Conservation (phyloP, 2,113 vertebrate species). For the Grantiella picta region DNA sequence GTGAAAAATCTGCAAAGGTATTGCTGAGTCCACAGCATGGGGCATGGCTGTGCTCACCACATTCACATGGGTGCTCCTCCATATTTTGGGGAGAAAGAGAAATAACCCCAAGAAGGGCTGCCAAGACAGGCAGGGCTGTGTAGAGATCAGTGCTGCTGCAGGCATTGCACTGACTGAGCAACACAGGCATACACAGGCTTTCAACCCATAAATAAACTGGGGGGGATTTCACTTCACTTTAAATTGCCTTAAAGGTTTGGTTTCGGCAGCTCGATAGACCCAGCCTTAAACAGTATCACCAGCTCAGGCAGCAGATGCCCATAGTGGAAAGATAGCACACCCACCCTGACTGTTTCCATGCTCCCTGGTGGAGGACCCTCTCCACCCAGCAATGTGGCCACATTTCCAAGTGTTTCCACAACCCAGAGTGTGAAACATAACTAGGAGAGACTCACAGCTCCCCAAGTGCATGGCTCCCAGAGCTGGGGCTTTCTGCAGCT, state of each 20-base stretch:
- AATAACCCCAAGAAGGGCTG: not conserved
- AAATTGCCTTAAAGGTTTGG: not conserved
- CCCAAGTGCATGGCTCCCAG: not conserved
- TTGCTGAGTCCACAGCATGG: not conserved
- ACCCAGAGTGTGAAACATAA: not conserved
- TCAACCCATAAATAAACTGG: not conserved
- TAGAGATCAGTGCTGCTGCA: not conserved
- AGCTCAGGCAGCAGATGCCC: not conserved
- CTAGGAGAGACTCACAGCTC: not conserved
- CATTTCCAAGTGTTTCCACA: not conserved
- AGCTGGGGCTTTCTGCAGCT: not conserved
- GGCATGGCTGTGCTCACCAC: not conserved
- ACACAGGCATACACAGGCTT: not conserved
- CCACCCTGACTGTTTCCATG: accelerated
- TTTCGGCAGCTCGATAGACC: not conserved
- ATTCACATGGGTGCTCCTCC: not conserved
- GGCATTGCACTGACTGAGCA: not conserved
- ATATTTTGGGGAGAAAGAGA: not conserved
- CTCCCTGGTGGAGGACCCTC: not conserved
- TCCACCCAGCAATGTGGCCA: accelerated
- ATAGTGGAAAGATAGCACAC: not conserved
- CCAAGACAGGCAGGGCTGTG: not conserved
- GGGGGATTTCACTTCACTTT: not conserved
- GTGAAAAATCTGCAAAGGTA: not conserved
- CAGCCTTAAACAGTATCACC: not conserved